Base-by-base conservation (phyloP, 2,113 vertebrate genomes). In the Cebus imitator region DNA sequence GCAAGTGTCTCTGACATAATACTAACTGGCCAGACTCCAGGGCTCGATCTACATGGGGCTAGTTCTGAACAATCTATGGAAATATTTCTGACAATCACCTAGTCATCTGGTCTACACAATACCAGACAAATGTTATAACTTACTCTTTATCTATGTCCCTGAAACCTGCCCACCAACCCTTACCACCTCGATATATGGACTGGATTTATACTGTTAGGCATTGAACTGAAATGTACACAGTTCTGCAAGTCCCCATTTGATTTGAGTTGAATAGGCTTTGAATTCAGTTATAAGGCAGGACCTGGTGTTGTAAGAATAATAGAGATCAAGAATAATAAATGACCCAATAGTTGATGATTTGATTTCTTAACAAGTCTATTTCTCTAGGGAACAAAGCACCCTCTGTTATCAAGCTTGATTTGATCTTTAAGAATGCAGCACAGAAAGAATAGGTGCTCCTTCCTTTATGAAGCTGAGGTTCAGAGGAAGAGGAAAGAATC, bases 401-500 rank as follows among this genome's bases (percentile, higher is more conserved):
- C 76, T 35, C 5, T 85, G 37, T 93, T 27, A 78, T 35, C 20
- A 73, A 95, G 58, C 37, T 52, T 85, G 55, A 64, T 81, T 90
- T 92, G 37, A 91, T 84, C 48, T 81, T 88, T 90, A 85, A 90
- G 55, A 27, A 55, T 8, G 50, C 10, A 92, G 66, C 9, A 12
- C 45, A 91, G 43, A 78, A 93, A 73, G 13, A 78, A 83, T 35
- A 68, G 32, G 21, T 79, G 10, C 9, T 18, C 37, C 93, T 75
- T 90, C 55, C 82, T 87, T 95, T 90, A 66, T 32, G 76, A 66
- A 92, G 61, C 81, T 12, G 43, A 90, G 21, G 20, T 68, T 97
- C 55, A 89, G 91, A 86, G 68, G 32, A 50, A 96, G 45, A 3
- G 20, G 52, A 75, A 79, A 75, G 4, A 90, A 45, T 75, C 13